A percentile compares a stretch with the other conserved stretches of the same genome.
Evolutionary conservation across 92 coral and sea anemone species (phyloP).

Genomic region (Phymanthus crucifer): DNA sequence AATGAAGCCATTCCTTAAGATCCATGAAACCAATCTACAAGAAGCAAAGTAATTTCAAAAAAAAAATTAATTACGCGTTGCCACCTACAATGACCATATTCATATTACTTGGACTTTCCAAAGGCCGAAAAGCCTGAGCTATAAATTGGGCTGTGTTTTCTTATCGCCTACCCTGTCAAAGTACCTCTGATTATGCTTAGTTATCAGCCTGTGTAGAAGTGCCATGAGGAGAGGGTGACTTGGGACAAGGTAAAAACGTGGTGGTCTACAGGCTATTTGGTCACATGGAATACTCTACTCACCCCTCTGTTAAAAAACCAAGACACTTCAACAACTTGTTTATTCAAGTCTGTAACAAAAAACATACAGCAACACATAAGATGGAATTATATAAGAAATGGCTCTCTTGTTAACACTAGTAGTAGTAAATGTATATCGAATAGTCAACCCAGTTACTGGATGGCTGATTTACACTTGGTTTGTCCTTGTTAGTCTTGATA

Average conservation of each 20-base stretch:
- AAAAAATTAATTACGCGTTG: not conserved
- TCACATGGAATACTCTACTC: too few species aligned
- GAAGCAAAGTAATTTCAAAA: not conserved
- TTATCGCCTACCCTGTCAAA: too few species aligned
- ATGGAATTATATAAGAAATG: not conserved
- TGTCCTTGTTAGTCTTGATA: not conserved
- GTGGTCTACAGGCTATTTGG: too few species aligned
- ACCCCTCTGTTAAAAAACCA: conserved; percentile 85
- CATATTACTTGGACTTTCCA: too few species aligned
- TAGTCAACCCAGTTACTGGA: too few species aligned
- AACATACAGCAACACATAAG: not conserved
- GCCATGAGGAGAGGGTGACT: too few species aligned
- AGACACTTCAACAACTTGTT: conserved; percentile 48
- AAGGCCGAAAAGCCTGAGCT: too few species aligned
- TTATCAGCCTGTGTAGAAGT: too few species aligned
- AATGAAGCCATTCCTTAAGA: conserved; percentile 54
- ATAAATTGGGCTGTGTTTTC: too few species aligned
- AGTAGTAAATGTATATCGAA: not conserved
- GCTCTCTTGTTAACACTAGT: not conserved
- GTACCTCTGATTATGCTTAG: too few species aligned
- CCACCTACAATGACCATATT: not conserved
- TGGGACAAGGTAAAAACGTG: too few species aligned
- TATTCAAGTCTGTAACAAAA: conserved; percentile 54
- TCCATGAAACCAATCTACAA: conserved; percentile 76
- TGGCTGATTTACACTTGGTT: not conserved